Evolutionary conservation across 2,888 invertebrate genomes (phyloP).

Genomic region (Sabellastarte sp.): DNA sequence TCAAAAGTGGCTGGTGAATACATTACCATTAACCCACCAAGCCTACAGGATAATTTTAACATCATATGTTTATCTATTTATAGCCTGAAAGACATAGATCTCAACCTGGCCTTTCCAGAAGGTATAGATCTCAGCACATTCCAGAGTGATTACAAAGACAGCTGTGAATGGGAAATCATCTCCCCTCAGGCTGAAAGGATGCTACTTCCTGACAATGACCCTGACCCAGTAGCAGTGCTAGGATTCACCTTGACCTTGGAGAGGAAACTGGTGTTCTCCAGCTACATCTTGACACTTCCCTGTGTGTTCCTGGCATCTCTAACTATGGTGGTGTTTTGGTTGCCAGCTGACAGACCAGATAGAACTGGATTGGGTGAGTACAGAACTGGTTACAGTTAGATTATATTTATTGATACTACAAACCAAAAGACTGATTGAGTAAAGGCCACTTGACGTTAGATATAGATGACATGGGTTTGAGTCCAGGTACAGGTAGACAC

Average conservation of each 20-base stretch:
- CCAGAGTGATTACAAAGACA: conserved; percentile 7
- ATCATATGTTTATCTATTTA: background rate
- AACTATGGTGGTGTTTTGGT: conserved; percentile 30
- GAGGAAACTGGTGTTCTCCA: conserved; percentile 26
- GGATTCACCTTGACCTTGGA: conserved; percentile 16
- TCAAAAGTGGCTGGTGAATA: no score
- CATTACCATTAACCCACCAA: no score
- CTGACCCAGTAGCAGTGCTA: conserved; percentile 13
- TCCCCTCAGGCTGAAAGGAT: conserved; percentile 15
- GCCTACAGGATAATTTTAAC: no score
- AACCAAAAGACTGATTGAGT: no score
- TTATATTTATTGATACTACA: no score
- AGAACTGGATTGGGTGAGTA: conserved; percentile 25
- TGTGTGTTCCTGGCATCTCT: conserved; percentile 29
- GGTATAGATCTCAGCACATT: background rate
- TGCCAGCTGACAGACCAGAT: conserved; percentile 31
- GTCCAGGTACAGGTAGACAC: no score
- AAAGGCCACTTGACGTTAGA: no score
- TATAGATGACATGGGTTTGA: no score
- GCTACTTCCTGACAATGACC: conserved; percentile 9
- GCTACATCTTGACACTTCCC: conserved; percentile 28
- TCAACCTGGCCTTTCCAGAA: background rate
- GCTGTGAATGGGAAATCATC: conserved; percentile 22
- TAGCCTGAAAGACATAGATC: background rate
- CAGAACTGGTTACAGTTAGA: no score